phyloP scores from a whole-genome alignment of 2,113 vertebrate genomes.

The Sialia sialis region DNA sequence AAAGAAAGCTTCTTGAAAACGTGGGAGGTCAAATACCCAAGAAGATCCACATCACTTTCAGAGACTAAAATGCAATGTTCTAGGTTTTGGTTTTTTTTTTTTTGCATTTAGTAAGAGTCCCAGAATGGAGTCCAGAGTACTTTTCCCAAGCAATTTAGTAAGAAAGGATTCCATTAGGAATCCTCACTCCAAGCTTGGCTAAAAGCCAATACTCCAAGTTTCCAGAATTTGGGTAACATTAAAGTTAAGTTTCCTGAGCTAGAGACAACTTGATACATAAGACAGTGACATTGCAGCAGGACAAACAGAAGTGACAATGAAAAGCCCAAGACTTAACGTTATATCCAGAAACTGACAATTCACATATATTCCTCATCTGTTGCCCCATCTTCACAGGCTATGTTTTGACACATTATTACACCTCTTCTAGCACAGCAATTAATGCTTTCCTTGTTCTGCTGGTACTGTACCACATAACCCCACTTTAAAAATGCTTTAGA shows the following conservation, averaged over 20 bases:
- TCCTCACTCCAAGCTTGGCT: background rate
- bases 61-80: background rate
- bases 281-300: background rate
- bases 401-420: background rate
- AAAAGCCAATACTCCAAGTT: background rate
- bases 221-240: background rate
- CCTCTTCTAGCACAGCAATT: background rate
- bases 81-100: background rate
- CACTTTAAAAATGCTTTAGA: background rate
- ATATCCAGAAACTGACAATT: background rate
- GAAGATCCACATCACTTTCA: background rate
- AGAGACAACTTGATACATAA: background rate
- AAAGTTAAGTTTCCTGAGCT: background rate
- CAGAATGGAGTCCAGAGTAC: background rate
- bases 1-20: background rate
- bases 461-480: background rate
- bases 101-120: background rate
- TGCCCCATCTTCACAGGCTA: background rate
- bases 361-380: background rate
- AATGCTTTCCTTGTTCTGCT: background rate
- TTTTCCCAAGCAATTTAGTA: background rate
- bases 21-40: background rate
- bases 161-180: background rate
- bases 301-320: background rate
- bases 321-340: background rate